A percentile compares a stretch with the other conserved stretches of the same genome.
Evolutionary conservation across 92 coral and sea anemone genomes (phyloP).

Genomic region (Epizoanthus illoricatus): DNA sequence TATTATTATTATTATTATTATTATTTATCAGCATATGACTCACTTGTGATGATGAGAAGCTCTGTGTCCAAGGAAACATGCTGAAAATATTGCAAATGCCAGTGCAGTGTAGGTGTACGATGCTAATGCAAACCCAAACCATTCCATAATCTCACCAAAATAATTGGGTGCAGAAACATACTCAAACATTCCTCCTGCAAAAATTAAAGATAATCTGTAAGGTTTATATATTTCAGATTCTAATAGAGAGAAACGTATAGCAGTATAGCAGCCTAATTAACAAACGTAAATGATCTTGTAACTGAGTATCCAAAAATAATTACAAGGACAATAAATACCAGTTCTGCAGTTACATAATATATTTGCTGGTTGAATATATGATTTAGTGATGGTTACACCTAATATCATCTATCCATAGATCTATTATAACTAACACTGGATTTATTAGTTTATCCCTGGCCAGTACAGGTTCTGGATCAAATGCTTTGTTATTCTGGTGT

Average conservation of each 20-base stretch:
- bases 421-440: too few relatives aligned
- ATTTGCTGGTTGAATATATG: too few relatives aligned
- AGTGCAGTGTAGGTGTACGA: constrained; percentile 76
- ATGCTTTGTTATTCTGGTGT: too few relatives aligned
- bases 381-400: too few relatives aligned
- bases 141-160: constrained; percentile 86
- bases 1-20: not conserved
- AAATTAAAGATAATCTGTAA: not conserved
- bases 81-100: constrained; percentile 70
- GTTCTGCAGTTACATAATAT: too few relatives aligned
- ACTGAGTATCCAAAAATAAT: too few relatives aligned
- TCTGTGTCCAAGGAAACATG: constrained; percentile 77
- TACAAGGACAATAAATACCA: too few relatives aligned
- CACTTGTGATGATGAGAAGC: constrained; percentile 93
- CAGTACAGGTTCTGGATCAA: too few relatives aligned
- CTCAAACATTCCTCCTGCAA: constrained; percentile 87
- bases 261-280: too few relatives aligned
- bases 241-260: not conserved
- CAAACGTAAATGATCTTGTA: too few relatives aligned
- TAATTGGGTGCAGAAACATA: constrained; percentile 94
- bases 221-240: not conserved
- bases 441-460: too few relatives aligned
- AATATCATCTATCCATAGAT: too few relatives aligned
- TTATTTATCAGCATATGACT: not conserved
- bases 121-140: constrained; percentile 95